Conservation (phyloP, 2,113 vertebrate genomes). For the Nycticryphes semicollaris region DNA sequence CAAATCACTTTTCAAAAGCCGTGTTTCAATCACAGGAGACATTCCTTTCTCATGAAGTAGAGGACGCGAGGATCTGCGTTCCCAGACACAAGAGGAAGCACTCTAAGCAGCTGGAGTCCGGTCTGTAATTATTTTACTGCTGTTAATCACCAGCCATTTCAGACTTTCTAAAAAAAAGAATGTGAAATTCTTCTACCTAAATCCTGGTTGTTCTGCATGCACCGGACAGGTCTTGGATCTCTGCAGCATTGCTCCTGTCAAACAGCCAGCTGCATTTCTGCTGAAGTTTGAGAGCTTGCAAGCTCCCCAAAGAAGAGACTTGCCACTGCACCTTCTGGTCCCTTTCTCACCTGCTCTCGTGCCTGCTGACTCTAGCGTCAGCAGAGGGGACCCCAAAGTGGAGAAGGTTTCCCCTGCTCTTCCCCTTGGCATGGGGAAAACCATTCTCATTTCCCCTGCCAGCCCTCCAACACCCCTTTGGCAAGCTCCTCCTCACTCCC, state of each 20-base stretch:
- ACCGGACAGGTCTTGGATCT: not conserved
- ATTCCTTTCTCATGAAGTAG: conserved; percentile 49
- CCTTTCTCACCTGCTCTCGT: rapidly evolving
- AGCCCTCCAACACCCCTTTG: not conserved
- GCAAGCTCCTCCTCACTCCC: not conserved
- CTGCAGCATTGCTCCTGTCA: not conserved
- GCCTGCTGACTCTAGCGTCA: not conserved
- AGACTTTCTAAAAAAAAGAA: not conserved
- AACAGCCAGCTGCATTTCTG: not conserved
- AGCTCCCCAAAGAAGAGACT: not conserved
- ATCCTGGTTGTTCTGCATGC: not conserved
- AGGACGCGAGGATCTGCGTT: not conserved
- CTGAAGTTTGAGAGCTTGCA: not conserved
- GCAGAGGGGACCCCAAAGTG: not conserved
- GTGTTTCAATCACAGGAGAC: conserved; percentile 29
- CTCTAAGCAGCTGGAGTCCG: not conserved
- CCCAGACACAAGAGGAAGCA: conserved; percentile 26
- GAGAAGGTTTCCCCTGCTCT: not conserved
- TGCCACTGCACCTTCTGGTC: not conserved
- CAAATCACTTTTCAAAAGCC: not conserved
- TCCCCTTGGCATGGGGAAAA: not conserved
- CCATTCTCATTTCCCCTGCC: not conserved
- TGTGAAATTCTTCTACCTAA: not conserved
- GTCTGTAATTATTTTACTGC: not conserved
- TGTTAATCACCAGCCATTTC: conserved; percentile 21